Base-by-base conservation (phyloP, 2,888 invertebrate species). In the Erebia epiphron region DNA sequence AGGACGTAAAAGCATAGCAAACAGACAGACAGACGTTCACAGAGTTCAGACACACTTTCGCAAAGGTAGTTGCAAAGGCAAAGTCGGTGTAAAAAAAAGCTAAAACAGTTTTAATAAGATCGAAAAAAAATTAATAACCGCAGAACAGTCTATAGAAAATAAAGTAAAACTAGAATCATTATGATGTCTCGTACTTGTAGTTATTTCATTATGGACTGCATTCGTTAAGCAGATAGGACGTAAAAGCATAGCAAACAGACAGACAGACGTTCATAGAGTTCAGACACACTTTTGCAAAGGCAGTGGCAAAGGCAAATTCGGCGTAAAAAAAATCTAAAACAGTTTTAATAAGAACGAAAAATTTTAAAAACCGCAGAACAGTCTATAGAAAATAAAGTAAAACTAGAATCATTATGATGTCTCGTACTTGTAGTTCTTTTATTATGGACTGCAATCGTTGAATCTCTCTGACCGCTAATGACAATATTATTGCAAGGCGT, bases 401-500 rank as follows among this genome's bases (percentile, higher is more conserved):
- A 16, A 18, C 8, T 43, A 61, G 10, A 35, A 52, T 13, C 64
- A 54, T 64, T 54, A 64, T 16, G 10, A 16, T 62, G 49, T 64
- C 64, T 52, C n/a, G 64, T 54, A 26, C 26, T 50, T 63, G 9
- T 50, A 9, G 64, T 64, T 54, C 35, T 56, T 43, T 66, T 56
- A 18, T 56, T 57, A 14, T 3, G 35, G 43, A 56, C 41, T 56
- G 8, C 18, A 54, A 41, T 52, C 52, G 35, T 64, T 65, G 21
- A 18, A 43, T 14, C 58, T 57, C 16, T 65, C 61, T 76, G 76
- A 72, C 69, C 77, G 74, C 82, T 89, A 88, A 89, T 88, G 87
- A 86, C 85, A 89, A 88, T 88, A 87, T 88, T 88, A 89, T 88
- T 86, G 82, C 85, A 86, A 85, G 78, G 78, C 78, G 73, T 77